Percentiles rank a stretch among this genome's conserved stretches.
Evolutionary conservation across 1,140 invertebrate genomes (phyloP).

Genomic region (Drosophila novamexicana): DNA sequence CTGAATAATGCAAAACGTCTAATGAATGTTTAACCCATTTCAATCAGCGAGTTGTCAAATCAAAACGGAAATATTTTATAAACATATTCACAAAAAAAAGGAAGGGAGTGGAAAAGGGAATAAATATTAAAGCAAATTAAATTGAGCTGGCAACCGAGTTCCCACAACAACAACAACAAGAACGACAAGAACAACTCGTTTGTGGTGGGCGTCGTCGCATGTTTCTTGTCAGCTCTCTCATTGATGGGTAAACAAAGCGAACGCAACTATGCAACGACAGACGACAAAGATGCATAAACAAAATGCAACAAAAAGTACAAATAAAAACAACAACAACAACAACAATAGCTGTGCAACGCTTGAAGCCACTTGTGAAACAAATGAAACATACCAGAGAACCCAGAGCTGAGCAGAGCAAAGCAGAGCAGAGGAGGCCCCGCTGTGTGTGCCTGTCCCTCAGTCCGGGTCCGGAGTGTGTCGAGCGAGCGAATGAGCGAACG

Average conservation of each 20-base stretch:
- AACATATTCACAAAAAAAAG: constrained; percentile 67
- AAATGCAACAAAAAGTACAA: constrained; percentile 67
- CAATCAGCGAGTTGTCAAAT: constrained; percentile 71
- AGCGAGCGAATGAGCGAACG: constrained; percentile 23
- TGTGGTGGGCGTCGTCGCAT: constrained; percentile 65
- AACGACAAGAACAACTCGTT: constrained; percentile 3
- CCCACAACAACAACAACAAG: constrained; percentile 25
- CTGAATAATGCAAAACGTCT: constrained; percentile 23
- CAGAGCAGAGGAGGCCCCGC: too few relatives aligned
- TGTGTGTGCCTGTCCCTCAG: too few relatives aligned
- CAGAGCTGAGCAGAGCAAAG: too few relatives aligned
- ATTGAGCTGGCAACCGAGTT: constrained; percentile 57
- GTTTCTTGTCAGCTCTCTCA: constrained; percentile 76
- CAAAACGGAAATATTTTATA: constrained; percentile 79
- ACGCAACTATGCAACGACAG: constrained; percentile 54
- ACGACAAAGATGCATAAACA: constrained; percentile 80
- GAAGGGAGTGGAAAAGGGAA: constrained; percentile 13
- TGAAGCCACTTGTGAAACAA: constrained; percentile 58
- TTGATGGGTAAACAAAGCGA: constrained; percentile 77
- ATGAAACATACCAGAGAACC: constrained; percentile 71
- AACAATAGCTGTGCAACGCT: constrained; percentile 35
- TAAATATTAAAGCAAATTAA: constrained; percentile 73
- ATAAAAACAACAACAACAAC: constrained; percentile 46
- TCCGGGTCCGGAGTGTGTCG: constrained; percentile 14
- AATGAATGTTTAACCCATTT: constrained; percentile 73